Percentiles rank a stretch among this genome's conserved stretches.
Conservation (phyloP, 1,140 invertebrate genomes). For the Bombyx mori region ASM3026992v2 NC_085113.1:7445001-7445500, state of each 20-base stretch:
- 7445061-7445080: conserved; percentile 16
- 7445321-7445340: too few relatives aligned
- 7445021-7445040: conserved; percentile 9
- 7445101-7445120: conserved; percentile 8
- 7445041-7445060: conserved; percentile 13
- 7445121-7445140: not conserved
- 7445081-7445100: conserved; percentile 1
- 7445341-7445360: too few relatives aligned
- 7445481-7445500: conserved; percentile 40
- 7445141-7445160: too few relatives aligned
- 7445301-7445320: too few relatives aligned
- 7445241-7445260: too few relatives aligned
- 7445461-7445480: conserved; percentile 27
- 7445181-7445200: too few relatives aligned
- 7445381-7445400: conserved; percentile 33
- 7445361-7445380: conserved; percentile 29
- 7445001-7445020: conserved; percentile 9
- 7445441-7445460: conserved; percentile 39
- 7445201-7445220: too few relatives aligned
- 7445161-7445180: too few relatives aligned
- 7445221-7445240: too few relatives aligned
- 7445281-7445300: too few relatives aligned
- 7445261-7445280: too few relatives aligned
- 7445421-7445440: conserved; percentile 24
- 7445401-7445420: conserved; percentile 19